These are phyloP conservation scores for Thymelicus lineola DNA, from an alignment of 2,888 invertebrate genomes.

Conservation along the genomic window DNA sequence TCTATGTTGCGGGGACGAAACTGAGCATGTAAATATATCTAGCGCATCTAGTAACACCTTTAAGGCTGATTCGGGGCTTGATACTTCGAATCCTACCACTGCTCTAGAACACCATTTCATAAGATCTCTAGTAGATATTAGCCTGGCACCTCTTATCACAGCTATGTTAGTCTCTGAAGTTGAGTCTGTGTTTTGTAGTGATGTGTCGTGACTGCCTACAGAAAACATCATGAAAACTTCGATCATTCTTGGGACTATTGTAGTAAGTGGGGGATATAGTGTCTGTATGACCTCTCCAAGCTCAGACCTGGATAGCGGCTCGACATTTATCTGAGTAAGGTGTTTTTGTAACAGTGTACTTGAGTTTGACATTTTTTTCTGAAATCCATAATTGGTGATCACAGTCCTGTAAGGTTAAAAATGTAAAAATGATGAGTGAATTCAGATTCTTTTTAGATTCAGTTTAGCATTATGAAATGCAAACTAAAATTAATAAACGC, in stretches of 20 bases:
- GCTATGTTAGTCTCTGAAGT: slow-evolving; percentile 51
- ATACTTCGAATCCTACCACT: slow-evolving; percentile 89
- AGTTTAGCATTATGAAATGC: no score
- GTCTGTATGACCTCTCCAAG: slow-evolving; percentile 89
- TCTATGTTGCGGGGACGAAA: slow-evolving; percentile 87
- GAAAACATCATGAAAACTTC: slow-evolving; percentile 94
- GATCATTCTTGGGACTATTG: slow-evolving; percentile 90
- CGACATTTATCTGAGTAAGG: slow-evolving; percentile 92
- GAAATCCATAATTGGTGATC: slow-evolving; percentile 85
- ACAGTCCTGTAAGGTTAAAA: slow-evolving; percentile 75
- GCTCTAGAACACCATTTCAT: slow-evolving; percentile 96
- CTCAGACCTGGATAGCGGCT: slow-evolving; percentile 91
- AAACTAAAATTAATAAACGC: no score
- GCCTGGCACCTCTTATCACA: slow-evolving; percentile 83
- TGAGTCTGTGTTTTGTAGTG: slow-evolving; percentile 69
- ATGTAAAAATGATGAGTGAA: not conserved
- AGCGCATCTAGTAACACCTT: slow-evolving; percentile 94
- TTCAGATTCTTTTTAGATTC: no score
- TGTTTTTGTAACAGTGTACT: slow-evolving; percentile 92
- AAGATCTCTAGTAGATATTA: slow-evolving; percentile 94
- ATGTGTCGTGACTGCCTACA: slow-evolving; percentile 86
- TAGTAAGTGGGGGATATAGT: slow-evolving; percentile 89
- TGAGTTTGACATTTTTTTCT: slow-evolving; percentile 87
- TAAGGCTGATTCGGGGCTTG: slow-evolving; percentile 88
- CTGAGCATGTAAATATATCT: slow-evolving; percentile 95